A percentile compares a stretch with the other conserved stretches of the same genome.
Conservation (phyloP, 2,797 vertebrate genomes). For the Sparus aurata region DNA sequence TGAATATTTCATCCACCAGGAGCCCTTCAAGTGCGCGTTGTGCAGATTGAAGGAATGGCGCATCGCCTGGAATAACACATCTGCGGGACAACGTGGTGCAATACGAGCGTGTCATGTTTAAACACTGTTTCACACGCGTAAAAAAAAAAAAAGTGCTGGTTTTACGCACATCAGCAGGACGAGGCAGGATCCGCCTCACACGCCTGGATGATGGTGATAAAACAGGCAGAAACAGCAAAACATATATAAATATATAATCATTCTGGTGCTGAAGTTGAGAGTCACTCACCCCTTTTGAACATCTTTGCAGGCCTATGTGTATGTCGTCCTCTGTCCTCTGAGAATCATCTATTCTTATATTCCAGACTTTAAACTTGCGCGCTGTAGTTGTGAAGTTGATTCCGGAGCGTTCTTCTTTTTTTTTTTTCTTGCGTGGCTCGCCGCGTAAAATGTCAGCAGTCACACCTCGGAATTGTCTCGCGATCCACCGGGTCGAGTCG, state of each 20-base stretch:
- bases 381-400: constrained; percentile 76
- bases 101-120: constrained; percentile 42
- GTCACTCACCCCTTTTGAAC: constrained; percentile 87
- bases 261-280: constrained; percentile 51
- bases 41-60: constrained; percentile 64
- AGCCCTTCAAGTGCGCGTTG: constrained; percentile 36
- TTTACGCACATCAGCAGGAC: not conserved
- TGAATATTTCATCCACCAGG: constrained; percentile 77
- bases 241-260: too few relatives aligned
- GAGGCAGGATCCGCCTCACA: not conserved
- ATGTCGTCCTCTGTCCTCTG: constrained; percentile 72
- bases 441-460: constrained; percentile 60
- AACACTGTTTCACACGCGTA: constrained; percentile 38
- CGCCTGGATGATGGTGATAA: not conserved
- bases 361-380: constrained; percentile 80
- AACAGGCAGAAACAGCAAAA: not conserved
- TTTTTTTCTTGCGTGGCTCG: constrained; percentile 11
- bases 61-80: constrained; percentile 56
- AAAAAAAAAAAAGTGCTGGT: constrained; percentile 25
- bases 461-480: constrained; percentile 62
- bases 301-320: constrained; percentile 82
- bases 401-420: constrained; percentile 32
- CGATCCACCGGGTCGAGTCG: constrained; percentile 45
- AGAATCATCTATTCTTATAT: constrained; percentile 86
- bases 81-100: constrained; percentile 49